Conservation (phyloP, 2,888 invertebrate genomes). For the Sphecodes monilicornis region DNA sequence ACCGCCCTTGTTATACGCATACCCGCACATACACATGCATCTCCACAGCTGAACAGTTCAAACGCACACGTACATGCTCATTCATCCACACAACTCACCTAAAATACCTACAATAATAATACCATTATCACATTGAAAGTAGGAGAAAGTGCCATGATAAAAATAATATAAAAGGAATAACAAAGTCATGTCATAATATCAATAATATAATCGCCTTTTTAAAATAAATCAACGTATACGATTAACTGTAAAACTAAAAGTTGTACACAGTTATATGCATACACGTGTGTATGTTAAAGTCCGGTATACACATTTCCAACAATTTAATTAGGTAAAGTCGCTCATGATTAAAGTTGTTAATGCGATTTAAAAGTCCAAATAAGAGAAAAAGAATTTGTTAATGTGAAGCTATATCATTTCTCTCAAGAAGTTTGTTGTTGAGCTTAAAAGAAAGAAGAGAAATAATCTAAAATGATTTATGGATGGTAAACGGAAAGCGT, state of each 20-base stretch:
- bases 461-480: background rate
- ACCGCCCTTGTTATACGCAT: no score
- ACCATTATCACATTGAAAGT: no score
- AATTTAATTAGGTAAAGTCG: background rate
- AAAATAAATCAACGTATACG: no score
- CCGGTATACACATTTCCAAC: background rate
- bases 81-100: no score
- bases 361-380: background rate
- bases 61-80: no score
- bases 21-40: no score
- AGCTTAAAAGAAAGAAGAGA: background rate
- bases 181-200: background rate
- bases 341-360: background rate
- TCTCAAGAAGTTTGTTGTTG: background rate
- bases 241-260: no score
- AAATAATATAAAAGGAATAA: background rate
- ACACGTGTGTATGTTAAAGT: no score
- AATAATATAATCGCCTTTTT: no score
- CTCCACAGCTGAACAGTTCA: no score
- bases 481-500: background rate
- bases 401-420: background rate
- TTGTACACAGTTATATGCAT: no score
- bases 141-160: background rate
- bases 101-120: no score
- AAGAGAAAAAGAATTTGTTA: background rate